phyloP scores from a whole-genome alignment of 2,888 invertebrate genomes.

The Nephrotoma appendiculata region DNA sequence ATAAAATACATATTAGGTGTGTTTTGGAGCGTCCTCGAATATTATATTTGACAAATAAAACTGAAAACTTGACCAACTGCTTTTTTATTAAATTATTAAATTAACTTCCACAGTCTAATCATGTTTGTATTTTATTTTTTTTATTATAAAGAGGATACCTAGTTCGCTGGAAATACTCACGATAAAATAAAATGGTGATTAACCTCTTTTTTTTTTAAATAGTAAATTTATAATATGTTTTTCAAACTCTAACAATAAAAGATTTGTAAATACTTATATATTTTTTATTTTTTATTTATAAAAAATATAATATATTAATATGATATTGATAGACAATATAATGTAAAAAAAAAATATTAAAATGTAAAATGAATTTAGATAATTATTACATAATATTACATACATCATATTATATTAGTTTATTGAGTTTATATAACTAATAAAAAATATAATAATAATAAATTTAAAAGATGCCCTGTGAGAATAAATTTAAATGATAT shows the following conservation, averaged over 20 bases:
- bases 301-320: not conserved
- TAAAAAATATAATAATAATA: not conserved
- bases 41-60: not conserved
- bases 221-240: not conserved
- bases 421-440: not conserved
- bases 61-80: not conserved
- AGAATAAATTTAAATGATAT: not conserved
- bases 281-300: not conserved
- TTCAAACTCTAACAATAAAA: not conserved
- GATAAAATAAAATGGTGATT: not conserved
- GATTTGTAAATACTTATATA: not conserved
- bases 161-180: not conserved
- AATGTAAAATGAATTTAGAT: not conserved
- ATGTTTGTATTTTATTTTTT: not conserved
- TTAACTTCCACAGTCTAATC: not conserved
- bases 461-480: not conserved
- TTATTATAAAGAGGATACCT: not conserved
- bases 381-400: not conserved
- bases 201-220: not conserved
- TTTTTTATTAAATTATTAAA: not conserved
- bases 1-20: not conserved
- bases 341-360: not conserved
- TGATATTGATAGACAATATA: not conserved
- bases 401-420: not conserved
- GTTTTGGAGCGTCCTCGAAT: not conserved